A percentile compares a stretch with the other conserved stretches of the same genome.
phyloP scores from a whole-genome alignment of 2,113 vertebrate genomes.

The Alethe castanea region DNA sequence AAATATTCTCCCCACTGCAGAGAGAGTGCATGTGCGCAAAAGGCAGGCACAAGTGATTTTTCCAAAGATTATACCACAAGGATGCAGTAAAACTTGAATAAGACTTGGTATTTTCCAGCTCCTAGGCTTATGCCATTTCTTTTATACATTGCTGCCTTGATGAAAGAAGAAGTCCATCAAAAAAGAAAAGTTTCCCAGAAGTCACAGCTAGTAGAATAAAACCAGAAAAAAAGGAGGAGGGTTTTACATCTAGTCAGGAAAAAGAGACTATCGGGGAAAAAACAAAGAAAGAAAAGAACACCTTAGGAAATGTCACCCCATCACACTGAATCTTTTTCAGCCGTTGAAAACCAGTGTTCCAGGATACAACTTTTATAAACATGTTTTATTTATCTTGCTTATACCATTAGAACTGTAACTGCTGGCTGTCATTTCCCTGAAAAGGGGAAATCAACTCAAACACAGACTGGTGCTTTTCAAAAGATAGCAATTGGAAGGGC shows the following conservation, averaged over 20 bases:
- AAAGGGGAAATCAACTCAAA: conserved; percentile 77
- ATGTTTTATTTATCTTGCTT: conserved; percentile 80
- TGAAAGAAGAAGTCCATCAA: conserved; percentile 22
- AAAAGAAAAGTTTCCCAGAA: conserved; percentile 3
- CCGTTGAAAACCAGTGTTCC: conserved; percentile 77
- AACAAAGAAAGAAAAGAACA: neutral
- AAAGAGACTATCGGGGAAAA: neutral
- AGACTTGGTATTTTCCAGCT: conserved; percentile 37
- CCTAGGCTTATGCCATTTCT: conserved; percentile 9
- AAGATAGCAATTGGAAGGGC: conserved; percentile 80
- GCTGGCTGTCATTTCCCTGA: conserved; percentile 77
- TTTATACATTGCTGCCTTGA: conserved; percentile 39
- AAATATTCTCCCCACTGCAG: conserved; percentile 45
- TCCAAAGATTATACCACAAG: neutral
- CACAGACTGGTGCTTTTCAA: conserved; percentile 81
- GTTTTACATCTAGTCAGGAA: neutral
- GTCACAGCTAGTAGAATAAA: conserved; percentile 7
- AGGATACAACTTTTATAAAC: conserved; percentile 78
- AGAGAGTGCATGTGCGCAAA: conserved; percentile 56
- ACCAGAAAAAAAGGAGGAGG: neutral
- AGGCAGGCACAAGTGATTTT: conserved; percentile 55
- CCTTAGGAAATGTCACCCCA: neutral
- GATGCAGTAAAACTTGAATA: neutral
- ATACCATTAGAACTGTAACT: conserved; percentile 76
- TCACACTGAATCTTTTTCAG: conserved; percentile 35